Percentiles rank a stretch among this genome's conserved stretches.
Evolutionary conservation across 1,140 invertebrate species (phyloP).

Genomic region (Drosophila jambulina): DNA sequence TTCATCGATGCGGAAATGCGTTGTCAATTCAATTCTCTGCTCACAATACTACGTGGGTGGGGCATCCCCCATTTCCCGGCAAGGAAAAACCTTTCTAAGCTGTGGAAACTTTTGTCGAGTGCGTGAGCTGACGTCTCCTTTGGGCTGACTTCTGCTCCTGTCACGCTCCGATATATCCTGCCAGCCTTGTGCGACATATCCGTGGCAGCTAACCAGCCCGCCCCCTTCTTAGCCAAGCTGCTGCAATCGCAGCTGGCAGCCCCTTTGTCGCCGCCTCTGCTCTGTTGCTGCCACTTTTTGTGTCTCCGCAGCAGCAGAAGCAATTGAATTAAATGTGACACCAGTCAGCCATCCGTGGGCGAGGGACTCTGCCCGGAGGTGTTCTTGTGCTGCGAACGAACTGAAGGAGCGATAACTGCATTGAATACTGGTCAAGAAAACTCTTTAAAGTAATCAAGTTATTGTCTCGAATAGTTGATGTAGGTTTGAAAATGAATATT

Average conservation of each 20-base stretch:
- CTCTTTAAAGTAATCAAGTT: background rate
- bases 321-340: constrained; percentile 78
- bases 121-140: constrained; percentile 44
- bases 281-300: constrained; percentile 60
- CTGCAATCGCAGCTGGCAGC: constrained; percentile 46
- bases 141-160: constrained; percentile 52
- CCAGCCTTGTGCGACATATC: constrained; percentile 65
- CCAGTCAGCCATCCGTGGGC: constrained; percentile 39
- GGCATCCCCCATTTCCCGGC: background rate
- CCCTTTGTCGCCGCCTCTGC: constrained; percentile 56
- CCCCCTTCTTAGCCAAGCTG: background rate
- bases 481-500: background rate
- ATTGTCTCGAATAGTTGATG: background rate
- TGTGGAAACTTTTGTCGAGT: constrained; percentile 60
- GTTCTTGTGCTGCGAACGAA: background rate
- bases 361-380: background rate
- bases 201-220: constrained; percentile 39
- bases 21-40: constrained; percentile 71
- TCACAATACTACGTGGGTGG: constrained; percentile 14
- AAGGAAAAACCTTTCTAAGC: constrained; percentile 46
- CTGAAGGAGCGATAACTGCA: background rate
- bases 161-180: constrained; percentile 77
- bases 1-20: constrained; percentile 73
- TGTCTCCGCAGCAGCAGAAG: constrained; percentile 18
- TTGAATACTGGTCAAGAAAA: background rate